Evolutionary conservation across 2,113 vertebrate genomes (phyloP).

Genomic region (Grammomys surdaster): DNA sequence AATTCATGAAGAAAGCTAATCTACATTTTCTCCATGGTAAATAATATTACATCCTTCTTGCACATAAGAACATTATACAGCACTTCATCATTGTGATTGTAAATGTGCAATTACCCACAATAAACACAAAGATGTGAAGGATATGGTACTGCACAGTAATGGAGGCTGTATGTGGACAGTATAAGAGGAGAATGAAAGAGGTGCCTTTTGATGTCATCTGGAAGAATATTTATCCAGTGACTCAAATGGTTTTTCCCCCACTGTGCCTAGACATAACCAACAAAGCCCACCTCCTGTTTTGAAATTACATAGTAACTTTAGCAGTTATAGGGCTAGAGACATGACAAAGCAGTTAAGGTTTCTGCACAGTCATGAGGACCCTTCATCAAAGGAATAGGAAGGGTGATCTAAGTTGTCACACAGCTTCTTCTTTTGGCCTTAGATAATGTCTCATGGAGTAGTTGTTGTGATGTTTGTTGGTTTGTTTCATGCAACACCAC

Average conservation of each 20-base stretch:
- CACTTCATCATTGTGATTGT: background rate
- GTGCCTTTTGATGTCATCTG: background rate
- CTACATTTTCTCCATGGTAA: background rate
- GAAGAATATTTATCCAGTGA: background rate
- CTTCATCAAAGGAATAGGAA: background rate
- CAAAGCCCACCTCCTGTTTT: background rate
- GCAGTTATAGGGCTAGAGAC: background rate
- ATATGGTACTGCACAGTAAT: background rate
- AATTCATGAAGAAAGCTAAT: constrained; percentile 19
- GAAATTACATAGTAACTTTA: constrained; percentile 7
- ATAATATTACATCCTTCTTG: background rate
- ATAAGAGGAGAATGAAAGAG: background rate
- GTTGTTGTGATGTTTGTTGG: background rate
- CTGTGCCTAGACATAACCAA: background rate
- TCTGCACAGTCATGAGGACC: background rate
- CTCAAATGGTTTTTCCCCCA: background rate
- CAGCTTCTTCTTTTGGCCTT: background rate
- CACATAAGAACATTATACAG: background rate
- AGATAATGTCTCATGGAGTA: background rate
- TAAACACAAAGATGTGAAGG: background rate
- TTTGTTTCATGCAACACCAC: background rate
- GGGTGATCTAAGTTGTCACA: background rate
- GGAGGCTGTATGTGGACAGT: background rate
- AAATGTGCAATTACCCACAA: background rate
- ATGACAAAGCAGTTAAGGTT: background rate